A percentile compares a stretch with the other conserved stretches of the same genome.
Conservation (phyloP, 2,113 vertebrate species). For the Amblyopsis rosae region DNA sequence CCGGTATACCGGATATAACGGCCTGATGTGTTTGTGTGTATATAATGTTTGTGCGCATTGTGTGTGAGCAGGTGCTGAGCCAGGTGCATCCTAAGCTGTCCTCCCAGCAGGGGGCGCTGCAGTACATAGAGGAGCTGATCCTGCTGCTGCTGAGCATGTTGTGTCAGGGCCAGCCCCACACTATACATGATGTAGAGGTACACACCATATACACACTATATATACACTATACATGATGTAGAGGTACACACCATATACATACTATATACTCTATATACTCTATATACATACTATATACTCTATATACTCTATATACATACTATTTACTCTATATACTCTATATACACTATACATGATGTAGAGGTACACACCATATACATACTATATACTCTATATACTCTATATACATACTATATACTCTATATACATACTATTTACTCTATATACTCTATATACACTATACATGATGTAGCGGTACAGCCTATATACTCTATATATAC, state of each 20-base stretch:
- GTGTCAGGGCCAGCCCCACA: slow-evolving; percentile 94
- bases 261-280: too few species aligned
- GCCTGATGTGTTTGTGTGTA: not conserved
- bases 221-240: not conserved
- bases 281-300: too few species aligned
- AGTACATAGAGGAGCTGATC: slow-evolving; percentile 97
- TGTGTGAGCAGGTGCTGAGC: slow-evolving; percentile 82
- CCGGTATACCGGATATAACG: too few species aligned
- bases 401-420: not conserved
- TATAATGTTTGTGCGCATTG: not conserved
- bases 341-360: too few species aligned
- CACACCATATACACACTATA: slow-evolving; percentile 1
- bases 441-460: too few species aligned
- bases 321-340: too few species aligned
- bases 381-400: too few species aligned
- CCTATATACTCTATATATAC: too few species aligned
- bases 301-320: too few species aligned
- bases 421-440: too few species aligned
- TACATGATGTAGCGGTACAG: too few species aligned
- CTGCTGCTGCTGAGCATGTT: slow-evolving; percentile 92
- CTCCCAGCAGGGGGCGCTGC: slow-evolving; percentile 93
- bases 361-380: too few species aligned
- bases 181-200: slow-evolving; percentile 93
- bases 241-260: not conserved
- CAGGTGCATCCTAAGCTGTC: slow-evolving; percentile 95